A percentile compares a stretch with the other conserved stretches of the same genome.
phyloP scores from a whole-genome alignment of 2,113 vertebrate species.

The Eulemur macaco region DNA sequence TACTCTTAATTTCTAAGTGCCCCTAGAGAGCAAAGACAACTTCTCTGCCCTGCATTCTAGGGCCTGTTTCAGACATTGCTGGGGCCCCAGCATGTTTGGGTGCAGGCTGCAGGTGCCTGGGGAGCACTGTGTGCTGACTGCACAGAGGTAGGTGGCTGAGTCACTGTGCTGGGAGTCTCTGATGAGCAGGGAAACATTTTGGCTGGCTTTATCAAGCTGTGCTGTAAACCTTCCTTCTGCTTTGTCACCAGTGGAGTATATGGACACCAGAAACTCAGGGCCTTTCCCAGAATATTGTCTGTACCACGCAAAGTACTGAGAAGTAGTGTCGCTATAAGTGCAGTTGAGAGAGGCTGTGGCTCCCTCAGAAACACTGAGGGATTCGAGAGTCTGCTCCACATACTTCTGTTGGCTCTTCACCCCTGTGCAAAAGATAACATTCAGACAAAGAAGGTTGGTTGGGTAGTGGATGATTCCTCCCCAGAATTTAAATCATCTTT shows the following conservation, averaged over 20 bases:
- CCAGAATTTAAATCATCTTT: background rate
- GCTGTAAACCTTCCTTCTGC: background rate
- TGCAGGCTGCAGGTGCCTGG: background rate
- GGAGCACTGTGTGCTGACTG: conserved; percentile 37
- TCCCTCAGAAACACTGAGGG: background rate
- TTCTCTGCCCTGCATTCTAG: background rate
- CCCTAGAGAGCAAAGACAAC: background rate
- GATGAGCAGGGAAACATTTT: background rate
- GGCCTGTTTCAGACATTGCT: background rate
- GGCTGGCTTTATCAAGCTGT: background rate
- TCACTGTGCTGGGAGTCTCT: background rate
- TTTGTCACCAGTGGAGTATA: background rate
- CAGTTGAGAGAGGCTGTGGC: background rate
- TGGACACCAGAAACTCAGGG: background rate
- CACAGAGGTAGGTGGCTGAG: conserved; percentile 66
- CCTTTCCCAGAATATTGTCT: conserved; percentile 17
- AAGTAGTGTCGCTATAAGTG: background rate
- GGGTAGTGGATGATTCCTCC: background rate
- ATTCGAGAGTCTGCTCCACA: conserved; percentile 26
- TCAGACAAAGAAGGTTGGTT: background rate
- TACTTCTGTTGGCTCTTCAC: conserved; percentile 31
- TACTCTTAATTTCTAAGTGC: background rate
- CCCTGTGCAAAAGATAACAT: background rate
- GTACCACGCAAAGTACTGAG: conserved; percentile 37
- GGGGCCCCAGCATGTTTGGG: background rate